Conservation (phyloP, 2,797 vertebrate genomes). For the Cryptoprocta ferox region DNA sequence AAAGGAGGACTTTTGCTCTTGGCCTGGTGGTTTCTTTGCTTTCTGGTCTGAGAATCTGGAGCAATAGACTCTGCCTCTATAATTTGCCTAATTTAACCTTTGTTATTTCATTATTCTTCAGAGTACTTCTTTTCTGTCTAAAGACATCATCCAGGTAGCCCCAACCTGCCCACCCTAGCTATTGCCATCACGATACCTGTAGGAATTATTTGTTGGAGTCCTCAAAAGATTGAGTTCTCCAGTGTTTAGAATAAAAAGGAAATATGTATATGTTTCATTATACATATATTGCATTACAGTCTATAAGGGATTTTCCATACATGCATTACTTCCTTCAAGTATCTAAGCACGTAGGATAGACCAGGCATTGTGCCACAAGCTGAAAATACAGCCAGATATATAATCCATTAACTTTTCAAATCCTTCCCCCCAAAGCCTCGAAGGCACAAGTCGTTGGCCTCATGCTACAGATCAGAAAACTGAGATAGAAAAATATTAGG, state of each 20-base stretch:
- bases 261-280: background rate
- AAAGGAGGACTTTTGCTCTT: background rate
- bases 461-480: background rate
- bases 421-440: background rate
- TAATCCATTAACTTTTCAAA: background rate
- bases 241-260: background rate
- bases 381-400: background rate
- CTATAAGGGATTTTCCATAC: background rate
- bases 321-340: background rate
- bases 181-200: background rate
- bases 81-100: background rate
- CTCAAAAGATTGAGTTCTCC: background rate
- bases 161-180: background rate
- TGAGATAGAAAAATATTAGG: background rate
- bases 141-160: background rate
- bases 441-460: background rate
- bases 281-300: background rate
- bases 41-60: background rate
- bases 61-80: background rate
- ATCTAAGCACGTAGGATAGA: background rate
- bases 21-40: background rate
- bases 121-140: background rate
- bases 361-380: too few relatives aligned
- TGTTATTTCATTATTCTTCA: background rate
- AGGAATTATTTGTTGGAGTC: background rate